phyloP scores from a whole-genome alignment of 2,113 vertebrate species.

The Otis tarda region DNA sequence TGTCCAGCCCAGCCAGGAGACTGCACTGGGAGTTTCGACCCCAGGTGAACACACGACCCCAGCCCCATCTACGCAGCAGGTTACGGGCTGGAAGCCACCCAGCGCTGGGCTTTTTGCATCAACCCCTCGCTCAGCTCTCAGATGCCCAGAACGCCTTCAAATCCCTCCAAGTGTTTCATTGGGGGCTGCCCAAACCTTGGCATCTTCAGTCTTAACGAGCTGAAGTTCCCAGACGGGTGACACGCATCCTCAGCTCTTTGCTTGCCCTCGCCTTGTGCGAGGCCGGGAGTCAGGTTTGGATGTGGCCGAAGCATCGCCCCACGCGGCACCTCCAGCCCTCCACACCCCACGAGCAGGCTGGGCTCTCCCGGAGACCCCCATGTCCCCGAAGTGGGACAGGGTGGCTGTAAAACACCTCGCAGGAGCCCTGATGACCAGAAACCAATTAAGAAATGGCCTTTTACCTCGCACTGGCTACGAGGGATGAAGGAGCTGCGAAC shows the following conservation, averaged over 20 bases:
- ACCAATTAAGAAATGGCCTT: background rate
- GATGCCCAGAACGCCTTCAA: background rate
- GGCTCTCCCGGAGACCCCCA: background rate
- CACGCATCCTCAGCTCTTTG: background rate
- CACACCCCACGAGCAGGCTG: background rate
- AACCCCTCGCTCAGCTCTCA: background rate
- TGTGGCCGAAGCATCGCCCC: accelerated
- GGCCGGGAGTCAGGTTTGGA: background rate
- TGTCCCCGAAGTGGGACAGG: accelerated
- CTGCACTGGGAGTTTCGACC: background rate
- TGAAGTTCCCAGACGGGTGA: accelerated
- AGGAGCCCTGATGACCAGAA: background rate
- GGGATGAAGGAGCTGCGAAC: background rate
- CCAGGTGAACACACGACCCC: background rate
- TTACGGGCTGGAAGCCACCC: background rate
- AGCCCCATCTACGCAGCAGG: background rate
- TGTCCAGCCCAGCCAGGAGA: background rate
- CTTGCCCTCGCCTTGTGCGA: background rate
- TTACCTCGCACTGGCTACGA: background rate
- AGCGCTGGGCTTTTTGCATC: background rate
- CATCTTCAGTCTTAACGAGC: background rate
- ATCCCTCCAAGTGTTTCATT: background rate
- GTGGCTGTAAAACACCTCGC: background rate
- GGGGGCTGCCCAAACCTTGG: background rate
- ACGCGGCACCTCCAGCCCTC: accelerated